Percentiles rank a stretch among this genome's conserved stretches.
phyloP scores from a whole-genome alignment of 1,140 invertebrate genomes.

The Zelostemma sp. region DNA sequence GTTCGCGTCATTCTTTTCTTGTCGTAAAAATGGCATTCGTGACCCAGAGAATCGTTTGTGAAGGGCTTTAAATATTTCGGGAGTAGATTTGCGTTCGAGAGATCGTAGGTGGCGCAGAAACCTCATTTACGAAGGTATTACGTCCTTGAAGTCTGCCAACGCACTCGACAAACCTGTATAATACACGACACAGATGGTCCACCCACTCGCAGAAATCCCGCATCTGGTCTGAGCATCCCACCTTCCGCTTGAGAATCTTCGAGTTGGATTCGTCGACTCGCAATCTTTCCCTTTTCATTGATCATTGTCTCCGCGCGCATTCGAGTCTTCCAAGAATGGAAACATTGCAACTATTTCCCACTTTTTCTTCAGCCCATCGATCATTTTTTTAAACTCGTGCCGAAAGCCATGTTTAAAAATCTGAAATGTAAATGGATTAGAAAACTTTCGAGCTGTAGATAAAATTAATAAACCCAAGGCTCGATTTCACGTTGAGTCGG shows the following conservation, averaged over 20 bases:
- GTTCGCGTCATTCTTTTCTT: no score
- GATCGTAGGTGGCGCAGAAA: constrained; percentile 1
- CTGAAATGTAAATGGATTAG: no score
- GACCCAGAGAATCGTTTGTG: neutral
- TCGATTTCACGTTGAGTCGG: no score
- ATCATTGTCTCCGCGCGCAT: constrained; percentile 34
- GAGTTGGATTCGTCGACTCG: constrained; percentile 26
- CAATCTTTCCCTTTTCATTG: constrained; percentile 32
- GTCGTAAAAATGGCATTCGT: no score
- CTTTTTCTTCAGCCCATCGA: no score
- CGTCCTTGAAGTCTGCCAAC: constrained; percentile 28
- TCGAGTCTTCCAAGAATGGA: constrained; percentile 33
- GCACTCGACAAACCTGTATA: constrained; percentile 23
- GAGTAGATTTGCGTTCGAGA: neutral
- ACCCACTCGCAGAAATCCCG: constrained; percentile 31
- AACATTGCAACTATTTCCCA: constrained; percentile 13
- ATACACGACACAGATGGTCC: constrained; percentile 18
- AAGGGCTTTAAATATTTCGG: neutral
- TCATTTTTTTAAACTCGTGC: no score
- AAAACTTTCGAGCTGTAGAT: no score
- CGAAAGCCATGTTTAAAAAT: no score
- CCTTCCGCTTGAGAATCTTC: constrained; percentile 42
- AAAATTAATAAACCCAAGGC: no score
- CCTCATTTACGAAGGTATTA: constrained; percentile 2
- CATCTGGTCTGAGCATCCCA: constrained; percentile 41